Base-by-base conservation (phyloP, 2,113 vertebrate genomes). In the Toxotes chatareus region DNA sequence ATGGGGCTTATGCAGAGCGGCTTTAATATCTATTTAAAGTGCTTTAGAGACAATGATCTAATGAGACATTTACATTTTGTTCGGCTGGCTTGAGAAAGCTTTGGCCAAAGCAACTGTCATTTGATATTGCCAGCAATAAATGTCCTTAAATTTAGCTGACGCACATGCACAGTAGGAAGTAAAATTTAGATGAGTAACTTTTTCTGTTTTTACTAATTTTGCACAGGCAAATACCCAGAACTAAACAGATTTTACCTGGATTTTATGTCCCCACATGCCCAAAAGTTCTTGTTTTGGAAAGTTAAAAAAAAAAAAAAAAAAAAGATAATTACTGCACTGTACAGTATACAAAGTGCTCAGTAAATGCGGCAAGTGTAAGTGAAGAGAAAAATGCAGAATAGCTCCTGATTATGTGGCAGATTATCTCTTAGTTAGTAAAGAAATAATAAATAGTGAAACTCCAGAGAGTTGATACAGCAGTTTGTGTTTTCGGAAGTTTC, bases 11-110 rank as follows among this genome's bases (percentile, higher is more conserved):
- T 85, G 90, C 51, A 89, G 85, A 92, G 86, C 62, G 46, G 77
- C 87, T 91, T 92, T 91, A 86, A 88, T 88, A 91, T 92, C 92
- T 95, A 93, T 94, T 93, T 94, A 92, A 92, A 94, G 93, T 87
- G 84, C 88, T 86, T 87, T 72, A 56, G 73, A 93, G 92, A 94
- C 92, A 91, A 79, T 92, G 86, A 93, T 89, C 90, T 84, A 93
- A 92, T 91, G 88, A 93, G 87, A 93, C 90, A 79, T 93, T 90
- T 91, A 92, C 82, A 90, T 93, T 92, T 87, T 88, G 47, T 80
- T 89, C 79, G 77, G 91, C 79, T 61, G 83, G 60, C 65, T 81
- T 82, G 44, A 72, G n/a, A 79, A 81, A 71, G 76, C 75, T 46
- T 47, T 59, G 72, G 78, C 57, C 55, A 53, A 81, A 76, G 64